phyloP scores from a whole-genome alignment of 2,113 vertebrate genomes.

The Vulpes ferrilata region DNA sequence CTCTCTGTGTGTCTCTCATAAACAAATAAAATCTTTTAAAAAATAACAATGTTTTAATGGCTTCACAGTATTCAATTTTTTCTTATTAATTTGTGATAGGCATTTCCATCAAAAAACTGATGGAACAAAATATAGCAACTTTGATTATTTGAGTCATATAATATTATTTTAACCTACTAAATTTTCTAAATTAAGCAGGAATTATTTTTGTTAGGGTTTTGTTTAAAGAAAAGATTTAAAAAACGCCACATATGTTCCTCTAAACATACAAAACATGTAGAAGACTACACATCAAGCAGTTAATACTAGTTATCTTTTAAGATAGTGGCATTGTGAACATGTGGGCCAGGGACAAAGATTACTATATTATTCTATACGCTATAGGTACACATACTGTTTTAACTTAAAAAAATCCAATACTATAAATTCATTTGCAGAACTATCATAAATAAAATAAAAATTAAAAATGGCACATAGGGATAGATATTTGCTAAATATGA shows the following conservation, averaged over 20 bases:
- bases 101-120: conserved; percentile 31
- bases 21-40: too few relatives aligned
- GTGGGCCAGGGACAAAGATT: neutral
- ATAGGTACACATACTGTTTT: neutral
- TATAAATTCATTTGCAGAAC: neutral
- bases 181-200: neutral
- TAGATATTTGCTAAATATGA: conserved; percentile 1
- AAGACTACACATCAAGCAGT: neutral
- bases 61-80: neutral
- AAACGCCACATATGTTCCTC: neutral
- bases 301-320: neutral
- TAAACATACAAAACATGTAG: neutral
- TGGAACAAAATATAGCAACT: neutral
- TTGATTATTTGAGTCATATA: neutral
- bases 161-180: neutral
- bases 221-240: neutral
- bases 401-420: neutral
- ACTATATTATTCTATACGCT: neutral
- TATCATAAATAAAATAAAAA: neutral
- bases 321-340: neutral
- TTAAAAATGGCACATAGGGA: neutral
- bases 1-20: too few relatives aligned
- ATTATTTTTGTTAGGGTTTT: neutral
- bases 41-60: neutral
- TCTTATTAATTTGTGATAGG: neutral